phyloP scores from a whole-genome alignment of 2,797 vertebrate genomes.

The Ateles fusciceps region DNA sequence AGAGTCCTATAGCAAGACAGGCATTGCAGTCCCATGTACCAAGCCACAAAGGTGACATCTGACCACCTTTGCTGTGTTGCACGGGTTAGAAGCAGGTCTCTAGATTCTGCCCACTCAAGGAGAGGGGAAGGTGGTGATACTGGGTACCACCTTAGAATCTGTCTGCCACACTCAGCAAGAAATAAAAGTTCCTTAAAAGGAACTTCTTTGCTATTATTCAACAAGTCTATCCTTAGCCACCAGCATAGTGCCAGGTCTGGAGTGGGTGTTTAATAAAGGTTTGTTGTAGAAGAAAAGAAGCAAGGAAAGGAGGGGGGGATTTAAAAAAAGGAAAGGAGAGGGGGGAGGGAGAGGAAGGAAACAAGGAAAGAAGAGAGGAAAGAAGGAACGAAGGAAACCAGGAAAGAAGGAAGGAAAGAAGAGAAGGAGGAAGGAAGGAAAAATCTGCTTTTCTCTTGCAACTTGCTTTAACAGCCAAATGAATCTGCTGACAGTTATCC shows the following conservation, averaged over 20 bases:
- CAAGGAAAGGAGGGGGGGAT: not conserved
- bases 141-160: not conserved
- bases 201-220: not conserved
- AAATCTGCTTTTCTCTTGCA: not conserved
- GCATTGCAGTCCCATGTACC: too few relatives aligned
- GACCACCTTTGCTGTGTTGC: not conserved
- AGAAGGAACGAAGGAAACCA: not conserved
- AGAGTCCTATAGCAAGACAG: not conserved
- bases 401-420: accelerated
- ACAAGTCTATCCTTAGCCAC: not conserved
- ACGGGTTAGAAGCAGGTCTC: not conserved
- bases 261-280: not conserved
- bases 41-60: not conserved
- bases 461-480: not conserved
- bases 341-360: not conserved
- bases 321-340: not conserved
- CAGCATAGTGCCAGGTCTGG: not conserved
- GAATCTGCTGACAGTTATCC: not conserved
- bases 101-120: not conserved
- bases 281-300: not conserved
- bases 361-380: too few relatives aligned
- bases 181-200: not conserved
- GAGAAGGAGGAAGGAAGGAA: not conserved
- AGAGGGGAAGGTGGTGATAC: not conserved
- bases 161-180: not conserved